Conservation (phyloP, 1,140 invertebrate species). For the Dendroctonus valens region DNA sequence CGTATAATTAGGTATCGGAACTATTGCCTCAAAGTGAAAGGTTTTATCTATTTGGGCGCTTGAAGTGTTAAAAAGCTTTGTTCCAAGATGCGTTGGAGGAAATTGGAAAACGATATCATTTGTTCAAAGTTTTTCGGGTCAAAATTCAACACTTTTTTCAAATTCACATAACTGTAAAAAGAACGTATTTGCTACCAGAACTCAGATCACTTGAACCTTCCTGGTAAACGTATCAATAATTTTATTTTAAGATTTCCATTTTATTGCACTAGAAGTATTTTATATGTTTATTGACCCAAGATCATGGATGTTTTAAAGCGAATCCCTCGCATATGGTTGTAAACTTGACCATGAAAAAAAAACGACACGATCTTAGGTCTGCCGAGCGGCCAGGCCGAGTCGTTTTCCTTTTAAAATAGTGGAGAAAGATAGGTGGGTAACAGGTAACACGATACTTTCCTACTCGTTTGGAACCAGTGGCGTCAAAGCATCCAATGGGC, state of each 20-base stretch:
- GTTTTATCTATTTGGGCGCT: no score
- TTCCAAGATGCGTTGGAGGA: no score
- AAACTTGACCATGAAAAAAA: constrained; percentile 22
- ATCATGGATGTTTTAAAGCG: background rate
- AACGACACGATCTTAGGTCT: constrained; percentile 6
- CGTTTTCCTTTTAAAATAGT: background rate
- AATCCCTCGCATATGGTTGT: constrained; percentile 14
- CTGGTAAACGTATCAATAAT: no score
- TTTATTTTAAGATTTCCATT: background rate
- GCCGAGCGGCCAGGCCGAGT: constrained; percentile 5
- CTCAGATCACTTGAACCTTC: no score
- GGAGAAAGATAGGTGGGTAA: background rate
- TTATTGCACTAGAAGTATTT: background rate
- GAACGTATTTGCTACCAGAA: no score
- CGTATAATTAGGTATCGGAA: no score
- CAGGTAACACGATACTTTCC: constrained; percentile 10
- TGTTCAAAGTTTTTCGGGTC: no score
- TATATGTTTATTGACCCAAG: background rate
- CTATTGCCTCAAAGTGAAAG: no score
- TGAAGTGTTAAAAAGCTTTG: no score
- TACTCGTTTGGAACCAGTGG: constrained; percentile 5
- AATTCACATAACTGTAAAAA: no score
- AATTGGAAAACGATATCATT: no score
- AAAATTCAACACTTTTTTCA: no score
- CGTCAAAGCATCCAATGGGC: background rate